These are phyloP conservation scores for Hermetia illucens DNA, from an alignment of 1,140 invertebrate species.

Conservation along the genomic window DNA sequence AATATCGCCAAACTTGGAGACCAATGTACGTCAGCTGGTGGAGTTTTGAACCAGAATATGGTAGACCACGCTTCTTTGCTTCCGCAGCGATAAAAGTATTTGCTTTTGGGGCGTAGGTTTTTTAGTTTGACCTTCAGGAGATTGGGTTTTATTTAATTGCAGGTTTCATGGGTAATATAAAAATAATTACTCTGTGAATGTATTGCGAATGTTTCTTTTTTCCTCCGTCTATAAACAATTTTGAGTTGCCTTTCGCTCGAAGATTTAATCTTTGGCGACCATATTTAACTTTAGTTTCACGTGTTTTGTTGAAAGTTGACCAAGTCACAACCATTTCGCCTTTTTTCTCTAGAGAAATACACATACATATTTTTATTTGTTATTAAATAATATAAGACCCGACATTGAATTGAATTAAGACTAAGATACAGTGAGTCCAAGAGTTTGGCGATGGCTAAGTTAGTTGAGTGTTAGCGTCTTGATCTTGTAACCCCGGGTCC, in stretches of 20 bases:
- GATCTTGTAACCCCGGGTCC: too few relatives aligned
- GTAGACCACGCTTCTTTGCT: slow-evolving; percentile 71
- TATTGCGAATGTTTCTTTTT: slow-evolving; percentile 47
- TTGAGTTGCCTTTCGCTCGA: slow-evolving; percentile 38
- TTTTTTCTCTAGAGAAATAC: slow-evolving; percentile 48
- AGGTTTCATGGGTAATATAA: too few relatives aligned
- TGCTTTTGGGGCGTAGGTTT: slow-evolving; percentile 40
- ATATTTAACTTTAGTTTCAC: slow-evolving; percentile 61
- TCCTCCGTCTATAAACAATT: slow-evolving; percentile 67
- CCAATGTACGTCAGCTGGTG: slow-evolving; percentile 50
- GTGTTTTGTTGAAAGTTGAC: slow-evolving; percentile 65
- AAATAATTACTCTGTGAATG: slow-evolving; percentile 64
- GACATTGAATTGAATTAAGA: too few relatives aligned
- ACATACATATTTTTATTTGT: too few relatives aligned
- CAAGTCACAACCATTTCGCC: slow-evolving; percentile 75
- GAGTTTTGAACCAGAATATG: slow-evolving; percentile 58
- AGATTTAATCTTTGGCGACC: slow-evolving; percentile 43
- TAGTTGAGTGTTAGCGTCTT: too few relatives aligned
- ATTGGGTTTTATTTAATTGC: too few relatives aligned
- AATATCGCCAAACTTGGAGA: slow-evolving; percentile 73
- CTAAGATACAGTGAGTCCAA: too few relatives aligned
- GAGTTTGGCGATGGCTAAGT: too few relatives aligned
- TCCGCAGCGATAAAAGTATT: slow-evolving; percentile 74
- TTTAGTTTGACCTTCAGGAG: slow-evolving; percentile 36
- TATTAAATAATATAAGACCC: too few relatives aligned